Percentiles rank a stretch among this genome's conserved stretches.
These are phyloP conservation scores for Solen grandis DNA, from an alignment of 1,140 invertebrate genomes.

Conservation along the genomic window DNA sequence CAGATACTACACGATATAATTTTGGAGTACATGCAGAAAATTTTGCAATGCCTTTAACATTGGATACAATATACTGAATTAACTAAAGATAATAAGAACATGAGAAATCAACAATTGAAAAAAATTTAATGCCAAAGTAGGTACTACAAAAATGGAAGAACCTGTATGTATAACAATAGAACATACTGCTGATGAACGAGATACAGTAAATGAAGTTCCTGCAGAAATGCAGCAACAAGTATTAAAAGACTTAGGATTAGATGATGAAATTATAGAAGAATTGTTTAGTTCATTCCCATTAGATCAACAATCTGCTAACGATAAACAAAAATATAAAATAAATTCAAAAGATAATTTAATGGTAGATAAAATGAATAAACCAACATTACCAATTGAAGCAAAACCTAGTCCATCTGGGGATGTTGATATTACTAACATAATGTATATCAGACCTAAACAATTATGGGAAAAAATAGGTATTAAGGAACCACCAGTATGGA, in stretches of 20 bases:
- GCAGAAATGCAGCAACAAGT: not conserved
- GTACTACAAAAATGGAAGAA: not conserved
- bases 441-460: not conserved
- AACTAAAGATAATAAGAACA: not conserved
- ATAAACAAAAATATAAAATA: not conserved
- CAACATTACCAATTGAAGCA: not conserved
- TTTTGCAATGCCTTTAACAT: conserved; percentile 4
- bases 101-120: not conserved
- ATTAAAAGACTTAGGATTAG: not conserved
- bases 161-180: not conserved
- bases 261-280: not conserved
- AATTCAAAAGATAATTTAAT: not conserved
- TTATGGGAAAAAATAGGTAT: conserved; percentile 4
- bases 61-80: not conserved
- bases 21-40: not conserved
- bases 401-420: not conserved
- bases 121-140: not conserved
- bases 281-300: not conserved
- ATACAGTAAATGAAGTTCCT: not conserved
- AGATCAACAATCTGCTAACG: not conserved
- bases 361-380: not conserved
- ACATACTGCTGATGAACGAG: not conserved
- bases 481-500: no score
- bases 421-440: not conserved
- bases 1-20: conserved; percentile 2